Percentiles rank a stretch among this genome's conserved stretches.
These are phyloP conservation scores for Agapornis canus DNA, from an alignment of 2,797 vertebrate genomes.

Conservation along the genomic window DNA sequence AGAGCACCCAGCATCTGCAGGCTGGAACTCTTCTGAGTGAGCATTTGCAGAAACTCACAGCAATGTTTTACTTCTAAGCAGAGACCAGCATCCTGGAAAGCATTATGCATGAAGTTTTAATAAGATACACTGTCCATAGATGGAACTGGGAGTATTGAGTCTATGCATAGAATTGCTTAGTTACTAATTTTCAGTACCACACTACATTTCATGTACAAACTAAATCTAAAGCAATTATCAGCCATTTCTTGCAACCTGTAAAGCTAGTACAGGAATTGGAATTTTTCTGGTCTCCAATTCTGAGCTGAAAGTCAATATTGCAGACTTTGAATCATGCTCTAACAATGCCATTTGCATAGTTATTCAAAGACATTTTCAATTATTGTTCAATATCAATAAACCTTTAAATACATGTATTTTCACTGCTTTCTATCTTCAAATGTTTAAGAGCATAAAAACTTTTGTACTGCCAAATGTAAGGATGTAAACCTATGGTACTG, in stretches of 20 bases:
- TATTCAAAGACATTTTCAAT: not conserved
- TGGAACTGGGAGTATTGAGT: not conserved
- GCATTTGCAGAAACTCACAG: not conserved
- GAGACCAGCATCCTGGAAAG: not conserved
- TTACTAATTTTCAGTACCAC: not conserved
- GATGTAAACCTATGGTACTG: not conserved
- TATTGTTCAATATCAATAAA: not conserved
- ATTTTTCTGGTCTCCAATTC: not conserved
- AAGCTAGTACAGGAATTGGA: not conserved
- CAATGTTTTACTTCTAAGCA: not conserved
- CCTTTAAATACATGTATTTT: not conserved
- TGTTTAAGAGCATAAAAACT: not conserved
- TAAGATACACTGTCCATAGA: not conserved
- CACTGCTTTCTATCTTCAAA: not conserved
- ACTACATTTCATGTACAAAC: not conserved
- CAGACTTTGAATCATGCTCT: not conserved
- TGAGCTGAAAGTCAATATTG: not conserved
- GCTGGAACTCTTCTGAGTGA: not conserved
- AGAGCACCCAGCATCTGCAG: not conserved
- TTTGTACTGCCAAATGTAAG: not conserved
- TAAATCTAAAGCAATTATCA: not conserved
- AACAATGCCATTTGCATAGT: not conserved
- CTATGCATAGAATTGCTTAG: not conserved
- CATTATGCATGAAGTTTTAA: not conserved
- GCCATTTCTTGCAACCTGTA: not conserved